Percentiles rank a stretch among this genome's conserved stretches.
Conservation (phyloP, 1,140 invertebrate genomes). For the Riptortus pedestris region DNA sequence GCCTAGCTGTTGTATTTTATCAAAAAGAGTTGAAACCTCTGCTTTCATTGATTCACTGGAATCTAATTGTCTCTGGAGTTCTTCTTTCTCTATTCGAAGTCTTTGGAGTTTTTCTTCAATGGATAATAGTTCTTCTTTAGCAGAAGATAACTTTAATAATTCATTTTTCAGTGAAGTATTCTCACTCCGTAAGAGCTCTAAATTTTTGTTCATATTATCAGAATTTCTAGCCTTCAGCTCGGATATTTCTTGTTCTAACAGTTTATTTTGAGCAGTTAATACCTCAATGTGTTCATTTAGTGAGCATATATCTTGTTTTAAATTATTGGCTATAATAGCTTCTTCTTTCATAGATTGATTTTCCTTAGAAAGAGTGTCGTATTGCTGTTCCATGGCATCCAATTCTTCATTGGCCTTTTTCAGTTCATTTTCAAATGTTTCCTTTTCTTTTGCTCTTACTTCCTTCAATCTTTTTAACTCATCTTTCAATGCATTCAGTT, state of each 20-base stretch:
- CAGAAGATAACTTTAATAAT: conserved; percentile 27
- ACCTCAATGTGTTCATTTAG: not conserved
- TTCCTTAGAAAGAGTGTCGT: conserved; percentile 31
- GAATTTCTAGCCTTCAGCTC: not conserved
- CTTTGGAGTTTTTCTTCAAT: not conserved
- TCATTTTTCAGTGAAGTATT: conserved; percentile 33
- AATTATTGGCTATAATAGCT: not conserved
- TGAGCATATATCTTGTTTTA: not conserved
- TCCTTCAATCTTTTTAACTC: conserved; percentile 15
- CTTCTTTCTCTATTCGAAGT: too few relatives aligned
- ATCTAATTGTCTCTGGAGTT: not conserved
- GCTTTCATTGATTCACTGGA: not conserved
- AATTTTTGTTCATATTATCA: not conserved
- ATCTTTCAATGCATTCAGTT: conserved; percentile 17
- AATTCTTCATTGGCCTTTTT: conserved; percentile 40
- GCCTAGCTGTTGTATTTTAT: conserved; percentile 1
- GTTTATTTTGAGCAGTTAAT: conserved; percentile 1
- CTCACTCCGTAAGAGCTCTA: not conserved
- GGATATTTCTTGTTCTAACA: not conserved
- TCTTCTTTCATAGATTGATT: conserved; percentile 31
- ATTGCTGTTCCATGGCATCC: conserved; percentile 38
- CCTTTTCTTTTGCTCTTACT: not conserved
- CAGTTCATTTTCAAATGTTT: conserved; percentile 36
- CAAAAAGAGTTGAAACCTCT: not conserved
- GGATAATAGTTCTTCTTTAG: not conserved